Evolutionary conservation across 2,113 vertebrate genomes (phyloP).

Genomic region (Pterophyllum scalare): DNA sequence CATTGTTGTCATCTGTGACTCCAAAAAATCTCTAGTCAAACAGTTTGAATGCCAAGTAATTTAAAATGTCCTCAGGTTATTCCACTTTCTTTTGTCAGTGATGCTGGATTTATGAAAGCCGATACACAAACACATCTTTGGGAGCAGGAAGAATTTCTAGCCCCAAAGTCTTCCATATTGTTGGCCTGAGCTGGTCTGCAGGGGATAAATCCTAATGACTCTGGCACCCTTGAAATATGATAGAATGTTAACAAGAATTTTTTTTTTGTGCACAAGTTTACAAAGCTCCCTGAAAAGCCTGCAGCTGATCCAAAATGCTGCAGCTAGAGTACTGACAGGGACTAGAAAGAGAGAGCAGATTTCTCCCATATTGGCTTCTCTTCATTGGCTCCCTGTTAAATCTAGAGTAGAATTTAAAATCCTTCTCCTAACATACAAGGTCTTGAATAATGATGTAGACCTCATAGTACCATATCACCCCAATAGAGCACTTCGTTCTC

Average conservation of each 20-base stretch:
- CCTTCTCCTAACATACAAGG: too few relatives aligned
- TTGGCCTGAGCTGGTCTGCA: neutral
- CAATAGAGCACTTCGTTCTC: too few relatives aligned
- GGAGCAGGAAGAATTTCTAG: neutral
- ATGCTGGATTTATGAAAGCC: neutral
- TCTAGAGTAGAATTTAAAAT: too few relatives aligned
- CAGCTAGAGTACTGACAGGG: too few relatives aligned
- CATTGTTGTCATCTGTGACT: conserved; percentile 56
- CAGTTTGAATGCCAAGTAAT: conserved; percentile 56
- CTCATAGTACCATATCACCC: too few relatives aligned
- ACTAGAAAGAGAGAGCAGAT: too few relatives aligned
- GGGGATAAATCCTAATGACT: neutral
- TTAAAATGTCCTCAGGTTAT: conserved; percentile 41
- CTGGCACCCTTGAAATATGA: neutral
- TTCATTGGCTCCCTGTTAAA: too few relatives aligned
- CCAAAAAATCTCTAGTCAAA: conserved; percentile 44
- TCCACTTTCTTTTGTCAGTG: neutral
- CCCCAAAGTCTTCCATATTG: neutral
- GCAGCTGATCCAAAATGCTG: too few relatives aligned
- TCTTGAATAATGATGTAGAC: too few relatives aligned
- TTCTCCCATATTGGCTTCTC: too few relatives aligned
- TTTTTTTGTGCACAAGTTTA: neutral
- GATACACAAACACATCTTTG: neutral
- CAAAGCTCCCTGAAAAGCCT: too few relatives aligned
- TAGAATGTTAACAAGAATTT: neutral